Percentiles rank a stretch among this genome's conserved stretches.
These are phyloP conservation scores for Brachionus paranguensis DNA, from an alignment of 1,140 invertebrate species.

Conservation along the genomic window DNA sequence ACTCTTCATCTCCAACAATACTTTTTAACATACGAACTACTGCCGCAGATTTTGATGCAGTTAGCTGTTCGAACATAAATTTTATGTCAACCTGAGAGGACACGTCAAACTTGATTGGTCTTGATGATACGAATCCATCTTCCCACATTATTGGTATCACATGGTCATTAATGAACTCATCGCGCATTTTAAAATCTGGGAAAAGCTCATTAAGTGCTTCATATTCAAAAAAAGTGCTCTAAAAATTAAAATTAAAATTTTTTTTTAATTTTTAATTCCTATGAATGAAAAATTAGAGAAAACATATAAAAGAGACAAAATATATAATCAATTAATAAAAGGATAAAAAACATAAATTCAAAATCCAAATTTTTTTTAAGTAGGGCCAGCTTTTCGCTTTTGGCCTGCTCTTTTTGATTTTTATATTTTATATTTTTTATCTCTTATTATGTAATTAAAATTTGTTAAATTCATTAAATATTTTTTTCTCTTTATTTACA, in stretches of 20 bases:
- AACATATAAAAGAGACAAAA: too few relatives aligned
- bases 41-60: background rate
- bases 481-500: too few relatives aligned
- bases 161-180: constrained; percentile 22
- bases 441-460: too few relatives aligned
- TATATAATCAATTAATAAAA: too few relatives aligned
- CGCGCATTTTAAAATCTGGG: constrained; percentile 68
- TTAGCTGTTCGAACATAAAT: background rate
- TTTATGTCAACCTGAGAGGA: background rate
- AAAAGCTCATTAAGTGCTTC: constrained; percentile 61
- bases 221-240: constrained; percentile 45
- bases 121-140: constrained; percentile 15
- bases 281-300: too few relatives aligned
- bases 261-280: too few relatives aligned
- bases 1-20: background rate
- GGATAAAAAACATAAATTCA: too few relatives aligned
- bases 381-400: too few relatives aligned
- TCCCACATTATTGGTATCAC: constrained; percentile 35
- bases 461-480: too few relatives aligned
- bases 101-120: background rate
- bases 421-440: too few relatives aligned
- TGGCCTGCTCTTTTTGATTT: too few relatives aligned
- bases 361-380: too few relatives aligned
- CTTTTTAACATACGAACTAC: constrained; percentile 10
- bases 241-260: background rate